Base-by-base conservation (phyloP, 2,113 vertebrate species). In the Fukomys damarensis region DNA sequence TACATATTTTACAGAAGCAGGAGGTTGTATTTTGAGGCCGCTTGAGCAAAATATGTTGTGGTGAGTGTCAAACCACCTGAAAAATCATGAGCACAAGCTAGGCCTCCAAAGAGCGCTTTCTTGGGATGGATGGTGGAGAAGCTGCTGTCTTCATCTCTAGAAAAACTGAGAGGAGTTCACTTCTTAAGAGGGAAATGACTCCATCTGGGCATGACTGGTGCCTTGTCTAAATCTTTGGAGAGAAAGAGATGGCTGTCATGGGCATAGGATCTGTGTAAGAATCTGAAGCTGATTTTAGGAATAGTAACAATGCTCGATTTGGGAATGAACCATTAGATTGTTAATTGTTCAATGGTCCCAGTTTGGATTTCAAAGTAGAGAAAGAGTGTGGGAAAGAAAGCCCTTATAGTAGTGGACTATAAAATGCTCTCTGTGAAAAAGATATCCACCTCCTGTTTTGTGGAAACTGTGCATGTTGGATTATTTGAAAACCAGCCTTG, bases 41-140 rank as follows among this genome's bases (percentile, higher is more conserved):
- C 81, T 97, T 30, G 93, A 94, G 85, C 96, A 97, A 97, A 96
- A 52, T 84, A 38, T 32, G 72, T 77, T 95, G 7, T 66, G 92
- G 49, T 1, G 86, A 94, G 35, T 86, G 89, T 89, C 84, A 96
- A 95, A 81, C 70, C 87, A 98, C 77, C 56, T 97, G 87, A 98
- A 98, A 32, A 97, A 98, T 98, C 72, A 97, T 46, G 41, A 94
- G 38, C 14, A 77, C 83, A 43, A 83, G 38, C 7, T 0, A 12
- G 24, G 96, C 87, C 93, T 17, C 63, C 92, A 66, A 30, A 32
- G 22, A 85, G 35, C 61, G 72, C 66, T 94, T 97, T 96, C 43
- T 82, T 52, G 80, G 70, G 4, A 85, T 98, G 86, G 83, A 95
- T 22, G 77, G 49, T 22, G 41, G 72, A 92, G 63, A 94, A 85